Evolutionary conservation across 2,797 vertebrate genomes (phyloP).

Genomic region (Chloroceryle inda): DNA sequence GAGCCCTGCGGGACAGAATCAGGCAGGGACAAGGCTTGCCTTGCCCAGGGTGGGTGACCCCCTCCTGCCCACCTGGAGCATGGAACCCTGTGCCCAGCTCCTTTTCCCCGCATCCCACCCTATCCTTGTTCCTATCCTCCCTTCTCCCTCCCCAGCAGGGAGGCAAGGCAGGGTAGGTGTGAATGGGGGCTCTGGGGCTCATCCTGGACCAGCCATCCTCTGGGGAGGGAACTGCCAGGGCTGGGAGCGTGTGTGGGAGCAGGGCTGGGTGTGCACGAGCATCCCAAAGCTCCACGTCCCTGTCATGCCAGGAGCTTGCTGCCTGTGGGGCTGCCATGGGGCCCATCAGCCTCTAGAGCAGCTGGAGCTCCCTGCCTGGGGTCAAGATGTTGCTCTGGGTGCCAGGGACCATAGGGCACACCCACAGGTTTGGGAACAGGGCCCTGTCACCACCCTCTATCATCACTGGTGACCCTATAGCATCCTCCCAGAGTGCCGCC

Average conservation of each 20-base stretch:
- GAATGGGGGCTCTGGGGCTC: rapidly evolving
- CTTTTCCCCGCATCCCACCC: not conserved
- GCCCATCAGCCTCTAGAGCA: not conserved
- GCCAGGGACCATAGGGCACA: rapidly evolving
- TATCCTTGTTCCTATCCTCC: not conserved
- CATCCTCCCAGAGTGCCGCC: not conserved
- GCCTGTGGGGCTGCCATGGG: not conserved
- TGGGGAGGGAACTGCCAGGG: rapidly evolving
- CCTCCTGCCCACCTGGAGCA: not conserved
- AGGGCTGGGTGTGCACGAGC: rapidly evolving
- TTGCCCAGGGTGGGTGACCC: rapidly evolving
- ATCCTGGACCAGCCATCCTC: not conserved
- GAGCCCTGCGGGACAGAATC: rapidly evolving
- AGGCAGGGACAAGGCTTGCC: not conserved
- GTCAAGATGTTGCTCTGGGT: too few relatives aligned
- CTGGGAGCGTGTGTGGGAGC: rapidly evolving
- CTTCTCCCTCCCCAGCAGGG: not conserved
- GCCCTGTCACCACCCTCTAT: not conserved
- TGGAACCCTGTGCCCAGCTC: rapidly evolving
- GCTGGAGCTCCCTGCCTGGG: not conserved
- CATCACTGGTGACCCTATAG: not conserved
- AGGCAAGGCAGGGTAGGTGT: not conserved
- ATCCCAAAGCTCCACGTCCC: not conserved
- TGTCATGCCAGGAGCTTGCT: rapidly evolving
- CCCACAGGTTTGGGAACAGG: not conserved